Evolutionary conservation across 2,113 vertebrate species (phyloP).

Genomic region (Pyrgilauda ruficollis): DNA sequence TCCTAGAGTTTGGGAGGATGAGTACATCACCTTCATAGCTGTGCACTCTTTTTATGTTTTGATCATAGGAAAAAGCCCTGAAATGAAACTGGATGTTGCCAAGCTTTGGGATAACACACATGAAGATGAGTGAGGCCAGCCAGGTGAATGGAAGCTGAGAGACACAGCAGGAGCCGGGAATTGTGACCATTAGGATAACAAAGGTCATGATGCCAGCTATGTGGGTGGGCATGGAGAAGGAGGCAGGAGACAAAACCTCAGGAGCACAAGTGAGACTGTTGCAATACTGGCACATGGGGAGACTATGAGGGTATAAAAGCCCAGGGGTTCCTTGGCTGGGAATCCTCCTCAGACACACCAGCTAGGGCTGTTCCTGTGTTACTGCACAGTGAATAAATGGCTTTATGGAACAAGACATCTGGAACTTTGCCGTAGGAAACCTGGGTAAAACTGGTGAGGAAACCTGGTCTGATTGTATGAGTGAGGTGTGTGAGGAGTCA

Average conservation of each 20-base stretch:
- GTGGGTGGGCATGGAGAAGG: neutral
- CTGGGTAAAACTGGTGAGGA: fast-evolving
- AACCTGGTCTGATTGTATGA: neutral
- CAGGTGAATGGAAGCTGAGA: neutral
- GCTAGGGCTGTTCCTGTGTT: neutral
- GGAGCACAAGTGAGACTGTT: neutral
- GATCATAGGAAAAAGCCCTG: neutral
- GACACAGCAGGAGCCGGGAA: neutral
- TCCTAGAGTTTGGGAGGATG: neutral
- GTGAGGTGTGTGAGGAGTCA: neutral
- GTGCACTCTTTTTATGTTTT: neutral
- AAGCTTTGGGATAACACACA: neutral
- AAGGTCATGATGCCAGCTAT: neutral
- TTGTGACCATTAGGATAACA: neutral
- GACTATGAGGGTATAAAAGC: neutral
- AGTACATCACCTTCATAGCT: neutral
- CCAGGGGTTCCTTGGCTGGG: neutral
- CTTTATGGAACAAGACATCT: neutral
- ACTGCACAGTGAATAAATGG: neutral
- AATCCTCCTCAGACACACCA: neutral
- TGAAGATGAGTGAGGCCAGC: neutral
- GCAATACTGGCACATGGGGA: too few relatives aligned
- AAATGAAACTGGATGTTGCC: neutral
- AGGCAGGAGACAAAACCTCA: neutral
- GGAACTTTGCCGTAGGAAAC: neutral